A percentile compares a stretch with the other conserved stretches of the same genome.
phyloP scores from a whole-genome alignment of 1,140 invertebrate species.

The Druon quercuslanigerum region DNA sequence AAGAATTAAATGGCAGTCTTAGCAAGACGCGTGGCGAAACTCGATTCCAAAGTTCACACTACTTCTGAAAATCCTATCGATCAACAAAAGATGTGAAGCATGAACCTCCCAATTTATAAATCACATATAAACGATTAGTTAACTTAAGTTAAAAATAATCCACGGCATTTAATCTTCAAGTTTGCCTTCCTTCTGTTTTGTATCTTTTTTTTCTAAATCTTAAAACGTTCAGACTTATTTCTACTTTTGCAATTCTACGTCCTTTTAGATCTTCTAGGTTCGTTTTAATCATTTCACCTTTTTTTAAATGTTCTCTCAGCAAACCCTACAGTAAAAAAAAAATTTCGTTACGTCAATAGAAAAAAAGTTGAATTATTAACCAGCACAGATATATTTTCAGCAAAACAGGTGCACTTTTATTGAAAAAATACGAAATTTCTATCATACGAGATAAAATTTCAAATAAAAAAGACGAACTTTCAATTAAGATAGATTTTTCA shows the following conservation, averaged over 20 bases:
- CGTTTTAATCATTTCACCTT: background rate
- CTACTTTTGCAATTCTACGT: background rate
- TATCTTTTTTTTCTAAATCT: background rate
- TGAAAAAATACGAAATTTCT: no score
- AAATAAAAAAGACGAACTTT: no score
- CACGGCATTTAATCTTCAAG: background rate
- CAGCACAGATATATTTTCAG: no score
- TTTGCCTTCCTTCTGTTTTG: background rate
- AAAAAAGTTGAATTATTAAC: no score
- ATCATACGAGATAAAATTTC: no score
- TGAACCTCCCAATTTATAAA: background rate
- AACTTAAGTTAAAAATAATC: background rate
- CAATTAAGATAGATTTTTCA: no score
- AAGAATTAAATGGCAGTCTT: no score
- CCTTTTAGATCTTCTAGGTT: background rate
- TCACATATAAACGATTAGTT: background rate
- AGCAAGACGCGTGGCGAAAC: no score
- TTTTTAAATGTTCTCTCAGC: background rate
- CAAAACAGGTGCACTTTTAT: no score
- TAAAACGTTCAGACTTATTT: background rate
- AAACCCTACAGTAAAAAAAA: background rate
- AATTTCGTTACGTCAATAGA: background rate
- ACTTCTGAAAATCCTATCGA: no score
- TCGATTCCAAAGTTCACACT: no score
- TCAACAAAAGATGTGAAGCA: background rate